A percentile compares a stretch with the other conserved stretches of the same genome.
These are phyloP conservation scores for Lasioglossum albipes DNA, from an alignment of 1,140 invertebrate genomes.

Conservation along the genomic window DNA sequence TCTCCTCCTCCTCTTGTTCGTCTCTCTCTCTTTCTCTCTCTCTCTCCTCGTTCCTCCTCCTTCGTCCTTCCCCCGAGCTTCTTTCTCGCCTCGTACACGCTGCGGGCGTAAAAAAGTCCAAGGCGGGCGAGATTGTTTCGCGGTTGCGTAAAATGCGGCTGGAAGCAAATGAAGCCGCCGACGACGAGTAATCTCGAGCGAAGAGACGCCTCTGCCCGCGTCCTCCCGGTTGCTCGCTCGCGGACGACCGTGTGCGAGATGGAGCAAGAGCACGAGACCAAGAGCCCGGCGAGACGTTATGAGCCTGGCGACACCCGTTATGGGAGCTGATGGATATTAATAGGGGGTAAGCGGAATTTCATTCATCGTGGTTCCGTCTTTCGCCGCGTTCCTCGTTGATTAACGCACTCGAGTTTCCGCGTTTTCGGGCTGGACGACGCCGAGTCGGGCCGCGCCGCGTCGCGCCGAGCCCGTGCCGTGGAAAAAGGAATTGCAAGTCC, in stretches of 20 bases:
- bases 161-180: conserved; percentile 22
- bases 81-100: conserved; percentile 12
- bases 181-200: conserved; percentile 44
- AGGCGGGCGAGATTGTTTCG: conserved; percentile 37
- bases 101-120: background rate
- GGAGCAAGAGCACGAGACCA: background rate
- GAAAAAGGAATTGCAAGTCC: background rate
- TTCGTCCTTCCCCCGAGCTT: background rate
- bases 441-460: background rate
- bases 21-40: no score
- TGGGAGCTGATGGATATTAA: conserved; percentile 49
- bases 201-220: conserved; percentile 14
- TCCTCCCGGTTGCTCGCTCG: no score
- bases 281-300: conserved; percentile 17
- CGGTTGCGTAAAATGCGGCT: conserved; percentile 42
- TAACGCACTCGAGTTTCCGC: background rate
- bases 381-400: conserved; percentile 11
- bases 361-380: conserved; percentile 20
- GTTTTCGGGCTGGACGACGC: background rate
- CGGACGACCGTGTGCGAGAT: no score
- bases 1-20: no score
- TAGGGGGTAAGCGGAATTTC: conserved; percentile 35
- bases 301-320: conserved; percentile 36
- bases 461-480: background rate
- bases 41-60: background rate